A percentile compares a stretch with the other conserved stretches of the same genome.
phyloP scores from a whole-genome alignment of 2,113 vertebrate genomes.

The Plecotus auritus region DNA sequence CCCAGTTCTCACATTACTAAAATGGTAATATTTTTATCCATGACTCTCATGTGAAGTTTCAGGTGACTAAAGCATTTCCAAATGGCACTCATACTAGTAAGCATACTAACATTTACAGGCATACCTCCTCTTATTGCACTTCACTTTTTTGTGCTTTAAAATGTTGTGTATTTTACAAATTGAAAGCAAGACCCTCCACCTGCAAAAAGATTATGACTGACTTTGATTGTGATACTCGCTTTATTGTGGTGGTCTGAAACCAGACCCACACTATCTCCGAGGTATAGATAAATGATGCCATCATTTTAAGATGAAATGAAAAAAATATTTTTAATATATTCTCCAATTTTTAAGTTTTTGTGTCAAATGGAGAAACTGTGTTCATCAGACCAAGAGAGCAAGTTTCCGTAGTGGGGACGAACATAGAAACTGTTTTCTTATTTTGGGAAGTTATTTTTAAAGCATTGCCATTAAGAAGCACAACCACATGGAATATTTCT shows the following conservation, averaged over 20 bases:
- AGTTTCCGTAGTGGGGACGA: neutral
- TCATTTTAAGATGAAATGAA: neutral
- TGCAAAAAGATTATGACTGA: neutral
- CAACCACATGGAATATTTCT: neutral
- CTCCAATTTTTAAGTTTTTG: neutral
- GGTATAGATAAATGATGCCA: neutral
- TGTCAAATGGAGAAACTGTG: neutral
- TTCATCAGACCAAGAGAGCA: neutral
- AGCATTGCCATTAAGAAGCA: neutral
- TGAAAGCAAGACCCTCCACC: neutral
- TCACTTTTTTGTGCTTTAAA: neutral
- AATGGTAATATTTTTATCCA: neutral
- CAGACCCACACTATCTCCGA: neutral
- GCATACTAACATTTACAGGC: neutral
- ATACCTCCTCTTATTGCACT: neutral
- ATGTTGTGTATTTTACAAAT: neutral
- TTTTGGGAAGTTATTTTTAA: constrained; percentile 3
- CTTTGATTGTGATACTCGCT: no score
- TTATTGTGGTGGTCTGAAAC: neutral
- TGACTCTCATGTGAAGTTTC: neutral
- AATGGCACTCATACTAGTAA: neutral
- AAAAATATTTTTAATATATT: neutral
- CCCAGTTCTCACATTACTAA: neutral
- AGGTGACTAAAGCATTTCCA: neutral
- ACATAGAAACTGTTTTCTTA: neutral